Base-by-base conservation (phyloP, 2,888 invertebrate species). In the Andrena haemorrhoa region DNA sequence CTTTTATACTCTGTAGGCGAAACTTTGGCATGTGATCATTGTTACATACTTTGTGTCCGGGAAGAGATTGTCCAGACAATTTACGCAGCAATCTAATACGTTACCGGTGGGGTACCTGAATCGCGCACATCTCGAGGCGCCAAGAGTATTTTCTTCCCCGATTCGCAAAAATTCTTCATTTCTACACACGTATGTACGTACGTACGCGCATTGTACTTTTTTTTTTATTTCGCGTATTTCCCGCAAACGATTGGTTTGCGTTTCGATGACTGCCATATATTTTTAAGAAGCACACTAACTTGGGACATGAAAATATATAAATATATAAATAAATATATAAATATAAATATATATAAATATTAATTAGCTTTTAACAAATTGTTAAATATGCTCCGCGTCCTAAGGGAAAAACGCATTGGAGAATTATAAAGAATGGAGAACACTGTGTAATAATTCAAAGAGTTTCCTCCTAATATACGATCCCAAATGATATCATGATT, bases 351-450 rank as follows among this genome's bases (percentile, higher is more conserved):
- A 79, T 79, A 80, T 80, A 80, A 78, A 75, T 79, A 79, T 76
- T 51, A 89, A 89, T 89, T 92, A 92, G 92, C 92, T 93, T 93
- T 92, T 93, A 93, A 92, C 88, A 88, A 91, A 86, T 92, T 93
- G 91, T 93, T 93, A 91, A 91, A 90, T 87, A 90, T 87, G 88
- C 89, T 88, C 89, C 88, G 89, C 88, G 89, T 88, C 86, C 81
- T 87, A 79, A 84, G 87, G 85, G 88, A 88, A 86, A 86, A 70
- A 86, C 89, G 88, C 89, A 91, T 90, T 90, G 85, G 86, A 88
- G 82, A 85, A 87, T 86, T 89, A 86, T 83, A 86, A 83, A 73
- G 69, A 83, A 82, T 86, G 74, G 84, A 85, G 86, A 53, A 81
- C 41, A 76, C 60, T 74, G 88, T 90, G 89, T 90, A 91, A 91